Evolutionary conservation across 2,797 vertebrate species (phyloP), one percentile per base, ranked within the genome.

Genomic region (Alfaro cultratus): DNA sequence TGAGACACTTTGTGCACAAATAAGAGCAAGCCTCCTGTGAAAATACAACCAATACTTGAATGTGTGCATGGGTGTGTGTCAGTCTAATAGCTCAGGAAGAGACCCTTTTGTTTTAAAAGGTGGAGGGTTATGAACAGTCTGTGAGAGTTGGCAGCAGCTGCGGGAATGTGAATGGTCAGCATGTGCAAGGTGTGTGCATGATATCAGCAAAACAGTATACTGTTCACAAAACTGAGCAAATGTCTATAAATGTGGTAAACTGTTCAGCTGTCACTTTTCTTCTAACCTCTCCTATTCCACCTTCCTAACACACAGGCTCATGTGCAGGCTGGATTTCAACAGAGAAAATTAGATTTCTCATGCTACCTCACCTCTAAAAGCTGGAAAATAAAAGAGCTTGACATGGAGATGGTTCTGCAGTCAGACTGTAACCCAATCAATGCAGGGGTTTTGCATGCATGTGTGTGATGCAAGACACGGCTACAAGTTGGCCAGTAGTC

Each of bases 91-190:
- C 72, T 80, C 86, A 90, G 89, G 91, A 92, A 90, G 76, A 75
- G 67, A 74, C 82, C 31, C 87, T 86, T 91, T 91, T 90, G 91
- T 93, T 87, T 78, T 29, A 68, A 89, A 47, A 83, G 90, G 87
- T 87, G 73, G 82, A 83, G 83, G 90, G 88, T 88, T 87, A 90
- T 81, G 77, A 78, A 51, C 88, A 89, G 88, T 87, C 85, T 92
- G 88, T 74, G 74, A 78, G 75, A 90, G 79, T 84, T 88, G 80
- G 89, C 87, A 90, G 85, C 57, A 74, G 73, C 77, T 79, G 71
- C 36, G 74, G 79, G 73, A 62, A 80, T 79, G 74, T 77, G 83
- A 86, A 71, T 60, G 18, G 53, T 76, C 51, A 5, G 45, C 67
- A 29, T 82, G 73, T 83, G 84, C 77, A 73, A 79, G 47, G 29